phyloP scores from a whole-genome alignment of 2,113 vertebrate genomes.

The Dermatemys mawii region DNA sequence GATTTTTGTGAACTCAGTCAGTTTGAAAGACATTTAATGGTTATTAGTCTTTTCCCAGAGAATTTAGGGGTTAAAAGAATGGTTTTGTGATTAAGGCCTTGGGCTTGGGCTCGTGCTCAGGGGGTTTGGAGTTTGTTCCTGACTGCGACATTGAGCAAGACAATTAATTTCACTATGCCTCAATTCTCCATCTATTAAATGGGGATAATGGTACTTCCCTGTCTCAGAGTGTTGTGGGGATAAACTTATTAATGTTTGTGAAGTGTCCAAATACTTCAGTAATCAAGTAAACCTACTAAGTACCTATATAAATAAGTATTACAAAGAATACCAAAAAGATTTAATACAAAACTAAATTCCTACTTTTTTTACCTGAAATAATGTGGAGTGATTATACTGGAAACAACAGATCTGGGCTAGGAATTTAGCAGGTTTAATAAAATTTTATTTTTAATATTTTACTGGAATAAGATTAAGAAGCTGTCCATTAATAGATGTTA shows the following conservation, averaged over 20 bases:
- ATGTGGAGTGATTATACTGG: neutral
- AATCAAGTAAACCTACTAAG: neutral
- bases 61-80: neutral
- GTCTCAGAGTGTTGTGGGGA: neutral
- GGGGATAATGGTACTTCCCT: neutral
- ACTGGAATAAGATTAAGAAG: neutral
- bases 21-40: neutral
- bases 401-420: neutral
- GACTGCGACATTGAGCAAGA: neutral
- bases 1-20: neutral
- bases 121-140: neutral
- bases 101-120: neutral
- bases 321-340: neutral
- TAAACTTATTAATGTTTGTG: neutral
- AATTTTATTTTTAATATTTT: slow-evolving; percentile 12
- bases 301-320: neutral
- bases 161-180: neutral
- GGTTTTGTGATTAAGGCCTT: neutral
- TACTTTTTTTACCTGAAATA: slow-evolving; percentile 1
- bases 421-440: neutral
- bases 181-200: neutral
- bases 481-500: neutral
- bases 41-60: neutral
- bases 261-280: neutral
- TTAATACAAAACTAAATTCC: slow-evolving; percentile 3